Evolutionary conservation across 2,113 vertebrate genomes (phyloP).

Genomic region (Tamias sibiricus): DNA sequence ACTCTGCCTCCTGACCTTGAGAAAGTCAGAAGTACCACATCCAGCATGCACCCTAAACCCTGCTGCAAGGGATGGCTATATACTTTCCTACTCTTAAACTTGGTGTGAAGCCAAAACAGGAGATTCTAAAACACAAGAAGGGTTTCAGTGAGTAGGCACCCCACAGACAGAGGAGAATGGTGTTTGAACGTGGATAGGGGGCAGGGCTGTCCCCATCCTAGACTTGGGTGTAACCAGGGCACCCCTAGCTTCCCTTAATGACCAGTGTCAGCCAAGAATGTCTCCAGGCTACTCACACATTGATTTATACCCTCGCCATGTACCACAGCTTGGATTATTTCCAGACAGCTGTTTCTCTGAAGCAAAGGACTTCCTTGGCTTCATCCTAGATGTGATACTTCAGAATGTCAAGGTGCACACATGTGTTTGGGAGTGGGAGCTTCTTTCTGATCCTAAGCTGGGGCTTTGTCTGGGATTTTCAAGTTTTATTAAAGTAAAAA

Average conservation of each 20-base stretch:
- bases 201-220: background rate
- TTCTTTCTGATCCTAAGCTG: background rate
- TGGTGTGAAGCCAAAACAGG: background rate
- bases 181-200: background rate
- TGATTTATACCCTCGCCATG: background rate
- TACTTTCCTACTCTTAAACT: background rate
- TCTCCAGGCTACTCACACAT: background rate
- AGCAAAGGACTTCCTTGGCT: conserved; percentile 10
- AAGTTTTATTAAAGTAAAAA: background rate
- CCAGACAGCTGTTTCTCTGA: background rate
- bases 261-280: background rate
- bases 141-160: background rate
- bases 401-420: background rate
- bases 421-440: background rate
- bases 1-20: conserved; percentile 46
- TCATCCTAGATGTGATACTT: background rate
- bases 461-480: background rate
- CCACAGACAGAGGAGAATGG: background rate
- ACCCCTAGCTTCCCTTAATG: background rate
- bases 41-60: background rate
- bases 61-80: background rate
- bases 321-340: background rate
- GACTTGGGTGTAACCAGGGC: background rate
- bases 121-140: background rate
- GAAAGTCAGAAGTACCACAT: background rate